Conservation (phyloP, 2,888 invertebrate species). For the Andrena flavipes region DNA sequence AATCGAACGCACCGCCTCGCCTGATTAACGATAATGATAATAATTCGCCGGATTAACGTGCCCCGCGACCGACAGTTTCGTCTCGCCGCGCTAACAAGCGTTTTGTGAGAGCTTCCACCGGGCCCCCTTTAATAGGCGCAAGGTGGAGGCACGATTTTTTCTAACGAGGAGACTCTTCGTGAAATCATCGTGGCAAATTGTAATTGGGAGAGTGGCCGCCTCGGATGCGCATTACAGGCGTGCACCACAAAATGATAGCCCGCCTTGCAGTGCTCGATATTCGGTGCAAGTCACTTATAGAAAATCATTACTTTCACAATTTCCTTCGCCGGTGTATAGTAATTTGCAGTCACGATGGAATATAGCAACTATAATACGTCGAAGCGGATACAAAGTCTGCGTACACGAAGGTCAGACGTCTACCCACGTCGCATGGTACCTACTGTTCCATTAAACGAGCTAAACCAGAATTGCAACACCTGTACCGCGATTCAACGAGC, state of each 20-base stretch:
- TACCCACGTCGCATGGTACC: too few species aligned
- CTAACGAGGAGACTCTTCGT: background rate
- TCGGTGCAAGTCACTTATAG: background rate
- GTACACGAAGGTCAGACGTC: too few species aligned
- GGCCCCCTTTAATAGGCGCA: conserved; percentile 22
- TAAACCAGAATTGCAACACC: background rate
- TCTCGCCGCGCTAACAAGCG: conserved; percentile 37
- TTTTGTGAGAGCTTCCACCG: background rate
- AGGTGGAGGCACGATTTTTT: conserved; percentile 7
- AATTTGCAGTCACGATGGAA: too few species aligned
- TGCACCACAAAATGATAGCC: background rate
- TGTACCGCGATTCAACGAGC: conserved; percentile 4
- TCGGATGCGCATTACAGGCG: background rate
- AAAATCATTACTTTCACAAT: too few species aligned
- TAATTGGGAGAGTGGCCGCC: background rate
- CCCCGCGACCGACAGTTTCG: conserved; percentile 17
- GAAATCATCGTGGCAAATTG: conserved; percentile 35
- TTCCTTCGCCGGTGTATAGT: too few species aligned
- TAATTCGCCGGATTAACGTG: conserved; percentile 67
- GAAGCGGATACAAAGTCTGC: too few species aligned
- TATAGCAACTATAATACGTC: too few species aligned
- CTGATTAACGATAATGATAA: conserved; percentile 70
- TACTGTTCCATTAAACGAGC: background rate
- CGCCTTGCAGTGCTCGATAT: background rate
- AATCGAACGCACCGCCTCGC: conserved; percentile 51